Percentiles rank a stretch among this genome's conserved stretches.
These are phyloP conservation scores for Paradoxurus hermaphroditus DNA, from an alignment of 2,113 vertebrate genomes.

Conservation along the genomic window DNA sequence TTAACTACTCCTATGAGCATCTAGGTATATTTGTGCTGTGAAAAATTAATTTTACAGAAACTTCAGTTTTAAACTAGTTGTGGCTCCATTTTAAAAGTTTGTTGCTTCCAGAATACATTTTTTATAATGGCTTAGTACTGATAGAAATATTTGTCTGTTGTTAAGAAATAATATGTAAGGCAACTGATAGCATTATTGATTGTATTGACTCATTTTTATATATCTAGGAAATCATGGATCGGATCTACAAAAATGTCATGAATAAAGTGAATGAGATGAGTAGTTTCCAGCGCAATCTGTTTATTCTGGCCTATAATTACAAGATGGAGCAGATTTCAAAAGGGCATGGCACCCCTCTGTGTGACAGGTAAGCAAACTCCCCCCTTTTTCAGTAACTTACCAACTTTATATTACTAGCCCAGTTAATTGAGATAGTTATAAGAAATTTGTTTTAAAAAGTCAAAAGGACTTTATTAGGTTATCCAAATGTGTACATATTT, in stretches of 20 bases:
- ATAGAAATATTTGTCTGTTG: not conserved
- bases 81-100: not conserved
- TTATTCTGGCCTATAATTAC: slow-evolving; percentile 96
- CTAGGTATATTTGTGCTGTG: not conserved
- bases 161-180: not conserved
- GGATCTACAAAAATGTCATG: slow-evolving; percentile 98
- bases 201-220: slow-evolving; percentile 37
- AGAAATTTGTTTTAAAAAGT: not conserved
- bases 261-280: slow-evolving; percentile 94
- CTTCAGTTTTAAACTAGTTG: not conserved
- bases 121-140: not conserved
- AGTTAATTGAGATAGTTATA: not conserved
- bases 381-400: too few species aligned
- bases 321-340: slow-evolving; percentile 95
- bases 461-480: not conserved
- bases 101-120: not conserved
- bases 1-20: not conserved
- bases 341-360: slow-evolving; percentile 91
- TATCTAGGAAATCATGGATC: slow-evolving; percentile 96
- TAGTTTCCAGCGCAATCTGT: slow-evolving; percentile 89
- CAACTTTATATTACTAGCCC: not conserved
- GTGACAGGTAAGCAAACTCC: slow-evolving; percentile 86
- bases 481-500: not conserved
- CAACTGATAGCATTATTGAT: not conserved
- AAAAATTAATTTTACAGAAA: not conserved